Evolutionary conservation across 1,140 invertebrate species (phyloP), one percentile per base, ranked within the genome.

Genomic region (Bombus vancouverensis): DNA sequence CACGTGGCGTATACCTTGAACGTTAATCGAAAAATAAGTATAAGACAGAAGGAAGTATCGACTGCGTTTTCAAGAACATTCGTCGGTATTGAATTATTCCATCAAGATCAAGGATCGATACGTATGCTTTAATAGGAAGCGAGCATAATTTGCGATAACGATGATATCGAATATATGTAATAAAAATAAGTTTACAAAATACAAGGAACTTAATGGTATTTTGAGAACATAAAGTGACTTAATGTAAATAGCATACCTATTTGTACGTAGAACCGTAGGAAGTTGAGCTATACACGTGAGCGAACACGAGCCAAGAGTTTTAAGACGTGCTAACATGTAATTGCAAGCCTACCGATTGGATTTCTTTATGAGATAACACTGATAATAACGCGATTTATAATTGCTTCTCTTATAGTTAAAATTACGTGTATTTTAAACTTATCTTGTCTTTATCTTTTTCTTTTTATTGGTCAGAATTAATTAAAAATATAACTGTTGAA

Each of bases 31-130:
- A 71, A 76, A 80, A 62, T 57, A 66, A 83, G 39, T 2, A 59
- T 65, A 53, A 8, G 37, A 53, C 13, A 34, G 37, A 39, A 75
- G 75, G 71, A 84, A 44, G 22, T 42, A 74, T 74, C n/a, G 71
- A 75, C 3, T 39, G 5, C 42, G 65, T 28, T 71, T 75, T 81
- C 76, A 88, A 88, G 77, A 79, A 88, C 57, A 37, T 42, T 65
- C 75, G 53, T 70, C 71, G 57, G 34, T 42, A 70, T 44, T 59
- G 66, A 57, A 65, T 53, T 47, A 74, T 82, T 88, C 77, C 47
- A 74, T 62, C 75, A 83, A 86, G 80, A 68, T 65, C 73, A 74
- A 88, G 74, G 68, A 82, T 28, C 65, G 44, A 4, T 74, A 13
- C 78, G 37, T 76, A 37, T 37, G 59, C 5, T 13, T 42, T 57